Base-by-base conservation (phyloP, 2,888 invertebrate species). In the Chrysodeixis includens region DNA sequence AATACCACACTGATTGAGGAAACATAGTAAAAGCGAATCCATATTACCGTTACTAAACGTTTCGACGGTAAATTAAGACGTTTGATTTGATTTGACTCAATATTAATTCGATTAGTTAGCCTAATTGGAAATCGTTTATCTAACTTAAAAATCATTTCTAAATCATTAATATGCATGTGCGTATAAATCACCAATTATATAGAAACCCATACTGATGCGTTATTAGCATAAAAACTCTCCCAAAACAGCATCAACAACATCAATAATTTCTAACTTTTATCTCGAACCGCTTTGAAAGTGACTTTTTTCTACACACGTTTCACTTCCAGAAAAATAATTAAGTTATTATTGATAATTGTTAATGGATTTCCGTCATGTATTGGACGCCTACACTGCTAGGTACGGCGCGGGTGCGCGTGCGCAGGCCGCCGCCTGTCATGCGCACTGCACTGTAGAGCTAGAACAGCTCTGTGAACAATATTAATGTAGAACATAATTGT, bases 401-500 rank as follows among this genome's bases (percentile, higher is more conserved):
- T 58, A 52, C 51, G 55, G 32, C 58, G 70, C 40, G 62, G 6
- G 44, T 30, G 56, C 22, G 49, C 55, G 52, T 58, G 62, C 62
- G 57, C 62, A 69, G 63, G 71, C 64, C 12, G 53, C 62, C 44
- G n/a, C 65, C 40, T 73, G 56, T 66, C 65, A 70, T 66, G 68
- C 56, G 52, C 44, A 8, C 26, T n/a, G 20, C 54, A 53, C 30
- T 52, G 40, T 54, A 56, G 58, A 62, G 35, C 53, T 46, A 60
- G 16, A 60, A 53, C 22, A n/a, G n/a, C n/a, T n/a, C 9, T 52
- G 14, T 22, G n/a, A 14, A 26, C 22, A 26, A 14, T 52, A 26
- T 52, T 22, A 52, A 52, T 26, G 46, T 49, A 12, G 10, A 3
- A 20, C 46, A 20, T 49, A 49, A 49, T 49, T 20, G 20, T 49